phyloP scores from a whole-genome alignment of 2,888 invertebrate species.

The Meandrusa payeni region DNA sequence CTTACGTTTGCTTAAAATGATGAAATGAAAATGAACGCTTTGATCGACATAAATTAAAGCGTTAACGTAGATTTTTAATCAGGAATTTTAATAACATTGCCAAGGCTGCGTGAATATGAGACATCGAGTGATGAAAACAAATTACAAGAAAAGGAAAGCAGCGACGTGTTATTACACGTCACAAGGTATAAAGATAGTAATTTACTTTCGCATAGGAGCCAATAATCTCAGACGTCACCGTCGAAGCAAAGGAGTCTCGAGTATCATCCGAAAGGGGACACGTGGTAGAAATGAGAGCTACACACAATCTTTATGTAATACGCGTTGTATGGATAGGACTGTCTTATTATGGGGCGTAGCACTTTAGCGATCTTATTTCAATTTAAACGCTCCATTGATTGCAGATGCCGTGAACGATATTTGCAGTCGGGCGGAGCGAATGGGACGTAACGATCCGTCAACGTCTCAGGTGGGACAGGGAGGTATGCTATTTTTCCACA shows the following conservation, averaged over 20 bases:
- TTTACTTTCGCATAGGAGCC: slow-evolving; percentile 30
- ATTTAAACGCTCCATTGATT: slow-evolving; percentile 79
- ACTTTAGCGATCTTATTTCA: slow-evolving; percentile 76
- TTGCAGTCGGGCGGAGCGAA: slow-evolving; percentile 55
- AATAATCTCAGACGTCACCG: slow-evolving; percentile 28
- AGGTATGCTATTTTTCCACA: slow-evolving; percentile 56
- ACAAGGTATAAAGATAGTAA: slow-evolving; percentile 24
- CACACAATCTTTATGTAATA: slow-evolving; percentile 11
- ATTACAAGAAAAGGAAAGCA: slow-evolving; percentile 16
- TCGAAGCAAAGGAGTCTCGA: slow-evolving; percentile 25
- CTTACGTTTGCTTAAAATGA: too few relatives aligned
- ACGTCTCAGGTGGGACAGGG: slow-evolving; percentile 41
- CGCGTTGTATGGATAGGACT: slow-evolving; percentile 33
- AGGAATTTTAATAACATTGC: slow-evolving; percentile 11
- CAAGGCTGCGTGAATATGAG: slow-evolving; percentile 6
- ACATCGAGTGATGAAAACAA: slow-evolving; percentile 13
- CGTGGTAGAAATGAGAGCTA: slow-evolving; percentile 8
- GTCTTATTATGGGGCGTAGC: slow-evolving; percentile 64
- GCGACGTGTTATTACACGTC: slow-evolving; percentile 23
- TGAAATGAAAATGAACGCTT: too few relatives aligned
- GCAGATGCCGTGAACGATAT: slow-evolving; percentile 70
- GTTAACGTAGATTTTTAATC: slow-evolving; percentile 15
- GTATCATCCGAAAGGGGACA: slow-evolving; percentile 19
- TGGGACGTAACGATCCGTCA: slow-evolving; percentile 41
- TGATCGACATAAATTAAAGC: too few relatives aligned